A percentile compares a stretch with the other conserved stretches of the same genome.
These are phyloP conservation scores for Psittacula echo DNA, from an alignment of 2,797 vertebrate genomes.

Conservation along the genomic window DNA sequence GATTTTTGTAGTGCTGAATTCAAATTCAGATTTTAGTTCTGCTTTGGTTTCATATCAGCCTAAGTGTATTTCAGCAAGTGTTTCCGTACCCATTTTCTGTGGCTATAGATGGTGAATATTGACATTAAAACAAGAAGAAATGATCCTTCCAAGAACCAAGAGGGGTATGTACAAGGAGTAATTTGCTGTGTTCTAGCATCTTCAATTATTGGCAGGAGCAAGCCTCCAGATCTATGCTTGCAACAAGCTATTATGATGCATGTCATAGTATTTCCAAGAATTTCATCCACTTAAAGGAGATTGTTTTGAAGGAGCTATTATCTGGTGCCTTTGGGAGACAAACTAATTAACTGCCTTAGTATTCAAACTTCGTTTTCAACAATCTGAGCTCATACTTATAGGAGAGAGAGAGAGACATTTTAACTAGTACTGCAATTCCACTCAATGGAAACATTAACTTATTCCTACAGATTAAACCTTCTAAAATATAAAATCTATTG, in stretches of 20 bases:
- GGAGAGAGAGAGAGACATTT: background rate
- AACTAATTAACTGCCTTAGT: slow-evolving; percentile 48
- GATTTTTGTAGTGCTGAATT: background rate
- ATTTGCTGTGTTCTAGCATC: slow-evolving; percentile 12
- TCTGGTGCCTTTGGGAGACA: slow-evolving; percentile 45
- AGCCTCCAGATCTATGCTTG: slow-evolving; percentile 16
- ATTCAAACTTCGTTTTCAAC: slow-evolving; percentile 48
- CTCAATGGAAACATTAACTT: slow-evolving; percentile 50
- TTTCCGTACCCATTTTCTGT: background rate
- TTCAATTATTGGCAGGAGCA: slow-evolving; percentile 19
- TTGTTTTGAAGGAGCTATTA: slow-evolving; percentile 54
- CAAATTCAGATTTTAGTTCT: background rate
- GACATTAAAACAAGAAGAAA: background rate
- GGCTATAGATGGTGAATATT: background rate
- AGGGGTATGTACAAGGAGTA: background rate
- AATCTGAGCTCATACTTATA: slow-evolving; percentile 42
- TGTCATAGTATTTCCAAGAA: slow-evolving; percentile 58
- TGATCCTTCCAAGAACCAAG: background rate
- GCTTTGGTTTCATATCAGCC: background rate
- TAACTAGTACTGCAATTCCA: background rate
- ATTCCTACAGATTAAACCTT: slow-evolving; percentile 3
- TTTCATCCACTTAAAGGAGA: slow-evolving; percentile 20
- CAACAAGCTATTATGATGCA: background rate
- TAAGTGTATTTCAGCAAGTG: background rate
- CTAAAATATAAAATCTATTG: slow-evolving; percentile 9